Evolutionary conservation across 2,797 vertebrate genomes (phyloP), one percentile per base, ranked within the genome.

Genomic region (Muraenolepis orangiensis): DNA sequence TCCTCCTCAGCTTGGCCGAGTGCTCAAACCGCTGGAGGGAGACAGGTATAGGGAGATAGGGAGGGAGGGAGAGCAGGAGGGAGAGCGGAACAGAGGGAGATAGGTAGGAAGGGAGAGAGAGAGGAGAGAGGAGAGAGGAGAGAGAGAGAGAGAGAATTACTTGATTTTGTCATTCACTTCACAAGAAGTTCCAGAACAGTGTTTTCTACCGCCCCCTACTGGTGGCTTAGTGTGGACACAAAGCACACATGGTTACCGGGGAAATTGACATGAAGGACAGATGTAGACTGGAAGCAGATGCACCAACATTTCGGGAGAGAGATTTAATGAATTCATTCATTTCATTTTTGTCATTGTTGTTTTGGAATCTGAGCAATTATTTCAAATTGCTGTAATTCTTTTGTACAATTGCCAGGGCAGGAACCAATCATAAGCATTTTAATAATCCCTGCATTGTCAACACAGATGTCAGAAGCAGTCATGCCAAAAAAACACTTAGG

Each of bases 1-100:
- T 99, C 88, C 97, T 91, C 89, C 98, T 94, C 90, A 99, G 94
- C 89, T 99, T 99, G 76, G 98, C 97, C 8, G 98, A 99, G 93
- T 99, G 98, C 93, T 99, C 98, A 91, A 99, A 99, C 88, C 98
- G 94, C 98, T 99, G 88, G 78, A 78, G 85, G 83, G 51, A 77
- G 81, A 72, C 81, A 64, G 46, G 18, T 4, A 10, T 30, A 34
- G 31, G 34, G 75, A 40, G 78, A 46, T 72, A 70, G 13, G 61
- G 61, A 80, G 70, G 69, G 76, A 20, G 67, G 72, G 70, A 34
- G 20, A 3, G 16, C n/a, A 5, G 42, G 7, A 32, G 18, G 13
- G 12, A 40, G 64, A 23, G 18, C 6, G 32, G 68, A 70, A 72
- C 76, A 34, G 32, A 34, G 32, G 32, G 20, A 51, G 74, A 69